phyloP scores from a whole-genome alignment of 2,797 vertebrate genomes.

The Phyllotis vaccarum region DNA sequence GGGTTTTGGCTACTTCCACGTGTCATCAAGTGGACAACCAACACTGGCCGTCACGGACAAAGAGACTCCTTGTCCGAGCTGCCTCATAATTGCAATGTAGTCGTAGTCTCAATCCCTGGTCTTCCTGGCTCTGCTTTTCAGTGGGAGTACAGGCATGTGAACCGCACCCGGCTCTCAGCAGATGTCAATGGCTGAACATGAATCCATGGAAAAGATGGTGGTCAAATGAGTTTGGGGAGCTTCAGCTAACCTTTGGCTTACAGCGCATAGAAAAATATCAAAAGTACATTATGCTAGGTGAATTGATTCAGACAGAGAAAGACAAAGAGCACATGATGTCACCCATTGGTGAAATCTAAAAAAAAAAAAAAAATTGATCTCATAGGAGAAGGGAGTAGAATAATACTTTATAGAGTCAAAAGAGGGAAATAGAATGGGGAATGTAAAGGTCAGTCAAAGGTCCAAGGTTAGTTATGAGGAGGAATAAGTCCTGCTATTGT shows the following conservation, averaged over 20 bases:
- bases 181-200: not conserved
- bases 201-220: not conserved
- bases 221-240: slow-evolving; percentile 6
- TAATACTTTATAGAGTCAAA: not conserved
- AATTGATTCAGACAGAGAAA: not conserved
- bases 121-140: not conserved
- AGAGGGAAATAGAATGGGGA: not conserved
- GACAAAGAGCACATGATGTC: not conserved
- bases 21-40: not conserved
- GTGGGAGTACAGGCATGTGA: not conserved
- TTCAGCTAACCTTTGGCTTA: not conserved
- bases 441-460: too few species aligned
- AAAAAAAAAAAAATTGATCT: not conserved
- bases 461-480: not conserved
- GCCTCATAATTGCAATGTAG: not conserved
- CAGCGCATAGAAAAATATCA: not conserved
- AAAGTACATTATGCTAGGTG: not conserved
- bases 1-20: not conserved
- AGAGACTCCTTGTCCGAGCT: not conserved
- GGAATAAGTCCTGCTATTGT: not conserved
- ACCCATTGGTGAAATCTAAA: not conserved
- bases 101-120: not conserved
- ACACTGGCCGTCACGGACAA: not conserved
- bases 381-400: not conserved
- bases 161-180: not conserved